Percentiles rank a stretch among this genome's conserved stretches.
Conservation (phyloP, 2,113 vertebrate species). For the Anoura caudifer region DNA sequence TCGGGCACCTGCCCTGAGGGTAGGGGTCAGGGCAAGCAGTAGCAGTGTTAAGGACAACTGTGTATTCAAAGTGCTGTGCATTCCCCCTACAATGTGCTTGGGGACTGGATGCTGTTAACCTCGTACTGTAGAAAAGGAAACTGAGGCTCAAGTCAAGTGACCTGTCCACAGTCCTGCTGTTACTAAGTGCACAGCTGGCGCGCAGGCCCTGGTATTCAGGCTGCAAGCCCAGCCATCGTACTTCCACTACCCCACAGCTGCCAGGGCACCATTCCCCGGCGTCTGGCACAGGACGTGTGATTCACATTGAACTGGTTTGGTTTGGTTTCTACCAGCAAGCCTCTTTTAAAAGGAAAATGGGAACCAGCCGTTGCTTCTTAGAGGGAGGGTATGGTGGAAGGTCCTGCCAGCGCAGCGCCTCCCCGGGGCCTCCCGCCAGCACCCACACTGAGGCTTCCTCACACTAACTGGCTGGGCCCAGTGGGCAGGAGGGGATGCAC, state of each 20-base stretch:
- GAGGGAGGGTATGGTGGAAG: background rate
- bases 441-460: background rate
- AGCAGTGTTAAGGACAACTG: background rate
- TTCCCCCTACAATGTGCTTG: background rate
- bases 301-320: background rate
- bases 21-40: background rate
- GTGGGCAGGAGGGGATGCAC: background rate
- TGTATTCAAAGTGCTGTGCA: background rate
- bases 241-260: background rate
- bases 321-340: background rate
- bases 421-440: background rate
- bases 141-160: background rate
- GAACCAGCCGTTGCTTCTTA: background rate
- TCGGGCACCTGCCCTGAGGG: background rate
- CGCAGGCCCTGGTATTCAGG: background rate
- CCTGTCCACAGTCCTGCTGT: background rate
- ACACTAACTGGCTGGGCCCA: background rate
- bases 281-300: background rate
- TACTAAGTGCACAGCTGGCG: background rate
- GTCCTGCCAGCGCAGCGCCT: fast-evolving
- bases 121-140: background rate
- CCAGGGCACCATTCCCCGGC: background rate
- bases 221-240: background rate
- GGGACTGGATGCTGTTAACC: no score
- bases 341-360: background rate